Evolutionary conservation across 1,140 invertebrate species (phyloP), one percentile per base, ranked within the genome.

Genomic region (Frieseomelitta varia): DNA sequence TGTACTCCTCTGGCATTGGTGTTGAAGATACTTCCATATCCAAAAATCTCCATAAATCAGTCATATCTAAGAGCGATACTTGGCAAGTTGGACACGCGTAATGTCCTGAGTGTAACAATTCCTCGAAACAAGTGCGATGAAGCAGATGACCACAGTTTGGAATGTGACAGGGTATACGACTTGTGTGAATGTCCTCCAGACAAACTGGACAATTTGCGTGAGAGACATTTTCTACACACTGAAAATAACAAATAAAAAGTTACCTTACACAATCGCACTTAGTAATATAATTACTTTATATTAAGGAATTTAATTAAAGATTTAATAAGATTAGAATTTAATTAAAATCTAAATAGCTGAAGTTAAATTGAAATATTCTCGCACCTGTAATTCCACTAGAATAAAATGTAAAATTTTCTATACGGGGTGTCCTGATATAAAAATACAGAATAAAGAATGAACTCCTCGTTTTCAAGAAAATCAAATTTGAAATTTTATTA

Each of bases 141-240:
- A 98, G 94, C 79, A 98, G 94, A 95, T 98, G 98, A 0, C 97
- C 97, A 94, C 98, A 98, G 88, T 96, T 96, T 6, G 97, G 98
- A 93, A 98, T 97, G 94, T 98, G 97, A 93, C 97, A 97, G 39
- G 97, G 97, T 91, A 97, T 97, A 68, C 97, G 96, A 68, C 97
- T 98, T 27, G 98, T 98, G 93, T 98, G 98, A 89, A 98, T 98
- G 93, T 98, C 97, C 90, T 98, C 97, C 77, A 98, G 92, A 89
- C 98, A 98, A 55, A 98, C 97, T 3, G 98, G 97, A 93, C 98
- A 98, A 95, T 98, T 97, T 1, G 97, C 96, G 19, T 97, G 96
- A 2, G 97, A 98, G 14, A 98, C 97, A 90, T 98, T 98, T 93
- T 98, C 98, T 21, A 98, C 97, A 92, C 98, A 98, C 97, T 98